Conservation (phyloP, 2,888 invertebrate genomes). For the Troides helena region DNA sequence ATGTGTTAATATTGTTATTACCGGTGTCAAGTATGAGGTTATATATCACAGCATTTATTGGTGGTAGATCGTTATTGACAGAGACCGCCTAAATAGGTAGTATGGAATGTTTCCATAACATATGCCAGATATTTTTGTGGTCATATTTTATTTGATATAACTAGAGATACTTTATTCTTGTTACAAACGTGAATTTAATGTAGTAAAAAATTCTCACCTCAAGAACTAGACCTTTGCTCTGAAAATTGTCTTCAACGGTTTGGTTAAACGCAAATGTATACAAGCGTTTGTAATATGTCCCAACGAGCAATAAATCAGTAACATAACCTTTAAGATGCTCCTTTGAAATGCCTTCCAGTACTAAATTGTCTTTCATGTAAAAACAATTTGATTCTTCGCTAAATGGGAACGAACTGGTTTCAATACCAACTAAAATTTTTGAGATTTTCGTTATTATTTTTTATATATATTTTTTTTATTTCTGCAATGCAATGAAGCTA, state of each 20-base stretch:
- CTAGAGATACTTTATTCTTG: neutral
- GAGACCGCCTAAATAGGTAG: too few relatives aligned
- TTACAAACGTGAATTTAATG: neutral
- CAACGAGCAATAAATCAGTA: constrained; percentile 55
- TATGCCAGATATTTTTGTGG: too few relatives aligned
- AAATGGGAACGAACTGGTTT: constrained; percentile 77
- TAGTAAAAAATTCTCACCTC: constrained; percentile 51
- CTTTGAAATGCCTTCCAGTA: constrained; percentile 71
- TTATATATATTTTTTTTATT: too few relatives aligned
- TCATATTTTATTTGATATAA: neutral
- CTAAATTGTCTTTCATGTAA: constrained; percentile 63
- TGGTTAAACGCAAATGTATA: constrained; percentile 67
- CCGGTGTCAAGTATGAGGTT: too few relatives aligned
- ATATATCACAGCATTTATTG: too few relatives aligned
- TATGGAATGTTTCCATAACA: too few relatives aligned
- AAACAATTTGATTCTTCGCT: constrained; percentile 65
- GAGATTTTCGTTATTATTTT: too few relatives aligned
- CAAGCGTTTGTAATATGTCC: constrained; percentile 68
- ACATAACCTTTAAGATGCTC: constrained; percentile 64
- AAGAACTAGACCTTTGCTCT: constrained; percentile 66
- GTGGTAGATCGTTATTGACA: too few relatives aligned
- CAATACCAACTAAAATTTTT: constrained; percentile 76
- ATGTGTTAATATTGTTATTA: too few relatives aligned
- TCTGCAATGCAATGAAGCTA: too few relatives aligned
- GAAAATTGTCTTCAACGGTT: constrained; percentile 57